These are phyloP conservation scores for Drosophila falleni DNA, from an alignment of 2,888 invertebrate species.

Conservation along the genomic window DNA sequence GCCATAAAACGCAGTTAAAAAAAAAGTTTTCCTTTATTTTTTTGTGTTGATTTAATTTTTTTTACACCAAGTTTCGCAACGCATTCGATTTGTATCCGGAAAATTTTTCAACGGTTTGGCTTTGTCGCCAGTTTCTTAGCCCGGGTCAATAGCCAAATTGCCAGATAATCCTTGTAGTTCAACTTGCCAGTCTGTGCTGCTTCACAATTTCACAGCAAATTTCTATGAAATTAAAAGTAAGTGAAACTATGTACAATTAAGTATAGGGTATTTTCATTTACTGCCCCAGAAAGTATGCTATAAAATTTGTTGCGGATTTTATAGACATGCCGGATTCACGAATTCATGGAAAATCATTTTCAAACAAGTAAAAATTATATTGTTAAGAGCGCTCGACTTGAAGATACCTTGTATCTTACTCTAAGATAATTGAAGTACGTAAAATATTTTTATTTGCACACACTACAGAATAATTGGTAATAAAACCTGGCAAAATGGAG, in stretches of 20 bases:
- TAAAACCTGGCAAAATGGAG: no score
- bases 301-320: not conserved
- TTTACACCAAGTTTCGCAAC: conserved; percentile 25
- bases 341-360: not conserved
- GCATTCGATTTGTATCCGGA: conserved; percentile 3
- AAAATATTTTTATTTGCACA: no score
- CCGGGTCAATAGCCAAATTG: conserved; percentile 13
- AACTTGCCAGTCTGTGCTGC: not conserved
- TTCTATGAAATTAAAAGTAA: not conserved
- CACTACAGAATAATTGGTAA: no score
- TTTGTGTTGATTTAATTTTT: conserved; percentile 1
- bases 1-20: conserved; percentile 45
- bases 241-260: not conserved
- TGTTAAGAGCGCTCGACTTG: not conserved
- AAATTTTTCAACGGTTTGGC: conserved; percentile 14
- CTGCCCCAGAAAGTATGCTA: conserved; percentile 3
- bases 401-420: not conserved
- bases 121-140: conserved; percentile 13
- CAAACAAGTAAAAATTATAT: not conserved
- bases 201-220: not conserved
- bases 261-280: not conserved
- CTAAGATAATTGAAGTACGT: no score
- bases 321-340: not conserved
- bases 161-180: conserved; percentile 16
- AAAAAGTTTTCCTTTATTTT: conserved; percentile 10